These are phyloP conservation scores for Margarornis squamiger DNA, from an alignment of 2,797 vertebrate genomes.

Conservation along the genomic window DNA sequence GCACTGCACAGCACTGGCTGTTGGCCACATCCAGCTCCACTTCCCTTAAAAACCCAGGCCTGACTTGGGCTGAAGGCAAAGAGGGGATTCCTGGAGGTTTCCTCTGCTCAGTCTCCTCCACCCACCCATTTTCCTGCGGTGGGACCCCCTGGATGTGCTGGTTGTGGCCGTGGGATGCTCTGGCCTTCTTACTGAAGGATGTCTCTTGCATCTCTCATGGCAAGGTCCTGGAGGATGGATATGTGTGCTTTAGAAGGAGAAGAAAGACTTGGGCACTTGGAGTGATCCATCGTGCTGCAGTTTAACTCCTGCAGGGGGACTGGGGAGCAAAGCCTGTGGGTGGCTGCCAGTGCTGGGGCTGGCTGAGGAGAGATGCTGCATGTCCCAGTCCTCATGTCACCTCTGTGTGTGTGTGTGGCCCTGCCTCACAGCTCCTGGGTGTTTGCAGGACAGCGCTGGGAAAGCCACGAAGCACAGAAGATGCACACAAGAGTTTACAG, in stretches of 20 bases:
- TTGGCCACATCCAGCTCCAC: neutral
- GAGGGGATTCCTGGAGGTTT: neutral
- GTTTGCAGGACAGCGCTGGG: neutral
- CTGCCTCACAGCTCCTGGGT: neutral
- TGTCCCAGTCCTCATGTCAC: neutral
- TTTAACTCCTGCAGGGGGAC: neutral
- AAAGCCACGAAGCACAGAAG: neutral
- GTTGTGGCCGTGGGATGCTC: rapidly evolving
- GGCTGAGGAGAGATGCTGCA: neutral
- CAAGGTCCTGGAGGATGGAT: neutral
- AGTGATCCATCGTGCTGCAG: neutral
- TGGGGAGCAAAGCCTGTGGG: neutral
- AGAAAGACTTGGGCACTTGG: neutral
- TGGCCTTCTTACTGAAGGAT: neutral
- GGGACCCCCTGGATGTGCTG: neutral
- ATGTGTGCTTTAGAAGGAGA: neutral
- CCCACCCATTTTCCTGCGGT: neutral
- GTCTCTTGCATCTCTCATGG: neutral
- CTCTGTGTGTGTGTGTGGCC: neutral
- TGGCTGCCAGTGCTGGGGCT: neutral
- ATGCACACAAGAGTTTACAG: neutral
- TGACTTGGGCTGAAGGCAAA: neutral
- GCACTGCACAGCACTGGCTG: rapidly evolving
- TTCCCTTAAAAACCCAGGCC: neutral
- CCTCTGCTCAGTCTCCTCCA: neutral